Conservation (phyloP, 2,888 invertebrate species). For the Proisotoma minuta region DNA sequence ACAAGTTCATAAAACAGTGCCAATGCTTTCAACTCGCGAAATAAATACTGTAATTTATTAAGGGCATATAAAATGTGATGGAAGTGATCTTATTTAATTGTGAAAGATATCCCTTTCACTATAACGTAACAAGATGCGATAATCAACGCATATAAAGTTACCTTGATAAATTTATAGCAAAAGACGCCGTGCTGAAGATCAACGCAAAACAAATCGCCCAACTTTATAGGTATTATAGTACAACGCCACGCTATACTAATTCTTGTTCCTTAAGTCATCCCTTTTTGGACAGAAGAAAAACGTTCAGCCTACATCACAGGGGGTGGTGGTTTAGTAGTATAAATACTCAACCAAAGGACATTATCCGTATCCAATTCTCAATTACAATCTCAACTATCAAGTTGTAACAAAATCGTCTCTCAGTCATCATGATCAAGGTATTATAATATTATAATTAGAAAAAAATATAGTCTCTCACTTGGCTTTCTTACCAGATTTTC, state of each 20-base stretch:
- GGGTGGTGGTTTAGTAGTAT: slow-evolving; percentile 2
- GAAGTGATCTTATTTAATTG: slow-evolving; percentile 7
- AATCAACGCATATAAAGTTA: neutral
- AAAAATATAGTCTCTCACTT: no score
- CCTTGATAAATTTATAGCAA: neutral
- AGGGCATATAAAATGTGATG: slow-evolving; percentile 8
- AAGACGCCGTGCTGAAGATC: neutral
- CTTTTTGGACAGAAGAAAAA: neutral
- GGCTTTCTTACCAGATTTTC: no score
- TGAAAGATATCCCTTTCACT: slow-evolving; percentile 16
- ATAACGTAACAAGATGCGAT: neutral
- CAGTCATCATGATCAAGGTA: slow-evolving; percentile 30
- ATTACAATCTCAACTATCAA: neutral
- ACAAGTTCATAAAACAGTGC: slow-evolving; percentile 22
- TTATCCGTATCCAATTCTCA: slow-evolving; percentile 8
- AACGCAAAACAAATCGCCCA: neutral
- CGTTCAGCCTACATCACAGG: neutral
- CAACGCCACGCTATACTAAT: no score
- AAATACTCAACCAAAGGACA: slow-evolving; percentile 1
- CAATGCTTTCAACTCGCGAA: slow-evolving; percentile 1
- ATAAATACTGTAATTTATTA: slow-evolving; percentile 9
- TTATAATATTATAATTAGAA: neutral
- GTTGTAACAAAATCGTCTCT: slow-evolving; percentile 1
- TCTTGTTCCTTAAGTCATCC: neutral
- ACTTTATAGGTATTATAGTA: neutral